Base-by-base conservation (phyloP, 2,113 vertebrate species). In the Psittacula cyanocephala region DNA sequence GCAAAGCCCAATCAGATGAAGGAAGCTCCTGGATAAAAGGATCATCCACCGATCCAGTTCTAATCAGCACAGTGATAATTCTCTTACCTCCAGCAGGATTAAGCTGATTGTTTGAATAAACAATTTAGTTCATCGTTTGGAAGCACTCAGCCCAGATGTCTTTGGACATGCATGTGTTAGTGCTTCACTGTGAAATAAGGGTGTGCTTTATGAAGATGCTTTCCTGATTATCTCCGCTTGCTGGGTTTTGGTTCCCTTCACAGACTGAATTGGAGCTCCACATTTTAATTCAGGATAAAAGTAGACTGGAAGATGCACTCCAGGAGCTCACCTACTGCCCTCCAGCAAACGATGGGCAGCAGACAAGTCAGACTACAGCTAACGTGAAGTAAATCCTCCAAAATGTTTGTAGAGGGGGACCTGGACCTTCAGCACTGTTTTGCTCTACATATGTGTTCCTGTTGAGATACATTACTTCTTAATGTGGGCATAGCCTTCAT, bases 1-100 rank as follows among this genome's bases (percentile, higher is more conserved):
- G 43, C 11, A 57, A 91, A 95, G 25, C 11, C 69, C 70, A 89
- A 29, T 5, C 0, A 0, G 82, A 90, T 78, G 69, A 80, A 88
- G 37, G 47, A 68, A 71, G 50, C 60, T 91, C 63, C 75, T 92
- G 65, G 65, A 88, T 88, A 91, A 95, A 96, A 81, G 27, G 17
- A 81, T 81, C 94, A 86, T 62, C 53, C 44, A 67, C 53, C 33
- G 88, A 88, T 91, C 60, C 86, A 93, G n/a, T 75, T 97, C 65
- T 81, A 90, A 94, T 93, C 90, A 94, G 55, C 65, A 65, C 65
- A 86, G 39, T 52, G 68, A 63, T 55, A 96, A 96, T 84, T 91
- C 39, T 94, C 57, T 78, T 70, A 88, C 63, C 33, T 85, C 69
- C 69, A 83, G n/a, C 10, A 83, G 72, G 65, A 94, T 88, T 95